phyloP scores from a whole-genome alignment of 2,113 vertebrate species.

The Mirza zaza region DNA sequence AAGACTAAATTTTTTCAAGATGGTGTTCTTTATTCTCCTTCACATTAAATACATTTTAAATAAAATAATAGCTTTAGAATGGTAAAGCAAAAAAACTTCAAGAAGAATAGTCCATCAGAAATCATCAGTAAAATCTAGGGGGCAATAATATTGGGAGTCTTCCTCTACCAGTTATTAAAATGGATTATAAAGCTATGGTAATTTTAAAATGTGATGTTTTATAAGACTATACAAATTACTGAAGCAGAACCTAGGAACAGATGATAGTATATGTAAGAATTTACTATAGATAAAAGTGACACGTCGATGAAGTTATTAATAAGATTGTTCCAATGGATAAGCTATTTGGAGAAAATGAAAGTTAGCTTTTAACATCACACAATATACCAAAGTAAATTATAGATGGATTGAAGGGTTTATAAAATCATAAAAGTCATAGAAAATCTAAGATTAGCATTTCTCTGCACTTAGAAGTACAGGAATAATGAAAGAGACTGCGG shows the following conservation, averaged over 20 bases:
- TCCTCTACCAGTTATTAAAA: background rate
- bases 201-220: background rate
- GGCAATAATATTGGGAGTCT: background rate
- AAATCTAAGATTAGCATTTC: background rate
- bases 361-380: background rate
- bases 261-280: background rate
- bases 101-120: background rate
- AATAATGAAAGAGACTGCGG: background rate
- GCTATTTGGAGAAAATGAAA: conserved; percentile 8
- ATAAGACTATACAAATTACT: background rate
- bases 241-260: background rate
- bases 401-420: conserved; percentile 9
- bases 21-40: background rate
- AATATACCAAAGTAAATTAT: conserved; percentile 17
- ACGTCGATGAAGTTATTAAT: background rate
- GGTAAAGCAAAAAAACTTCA: background rate
- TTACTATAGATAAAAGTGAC: background rate
- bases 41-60: background rate
- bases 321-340: background rate
- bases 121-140: background rate
- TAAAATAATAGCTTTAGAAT: background rate
- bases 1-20: conserved; percentile 2
- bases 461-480: background rate
- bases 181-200: background rate
- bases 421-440: background rate